Evolutionary conservation across 2,797 vertebrate genomes (phyloP).

Genomic region (Taenioides sp.): DNA sequence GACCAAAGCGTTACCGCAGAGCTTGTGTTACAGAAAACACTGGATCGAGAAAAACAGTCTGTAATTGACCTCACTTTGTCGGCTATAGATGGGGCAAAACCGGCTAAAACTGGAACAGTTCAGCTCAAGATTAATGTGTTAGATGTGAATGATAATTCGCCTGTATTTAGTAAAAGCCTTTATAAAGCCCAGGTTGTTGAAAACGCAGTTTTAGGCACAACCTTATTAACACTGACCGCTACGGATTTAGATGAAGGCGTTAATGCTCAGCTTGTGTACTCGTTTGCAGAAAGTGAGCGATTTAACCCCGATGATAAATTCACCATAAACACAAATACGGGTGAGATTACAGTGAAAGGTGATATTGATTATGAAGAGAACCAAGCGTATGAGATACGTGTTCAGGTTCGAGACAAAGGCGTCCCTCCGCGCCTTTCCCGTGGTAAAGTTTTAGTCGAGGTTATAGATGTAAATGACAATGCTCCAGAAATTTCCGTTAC

Average conservation of each 20-base stretch:
- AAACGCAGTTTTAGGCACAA: too few species aligned
- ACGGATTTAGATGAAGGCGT: too few species aligned
- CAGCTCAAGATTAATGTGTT: slow-evolving; percentile 45
- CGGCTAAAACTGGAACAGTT: slow-evolving; percentile 54
- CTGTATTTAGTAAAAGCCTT: slow-evolving; percentile 34
- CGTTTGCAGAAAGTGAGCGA: too few species aligned
- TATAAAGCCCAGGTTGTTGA: too few species aligned
- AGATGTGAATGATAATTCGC: slow-evolving; percentile 67
- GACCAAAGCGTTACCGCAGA: slow-evolving; percentile 51
- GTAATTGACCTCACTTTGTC: slow-evolving; percentile 60
- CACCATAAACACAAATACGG: background rate
- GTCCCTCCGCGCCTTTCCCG: background rate
- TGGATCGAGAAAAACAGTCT: slow-evolving; percentile 72
- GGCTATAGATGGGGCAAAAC: slow-evolving; percentile 71
- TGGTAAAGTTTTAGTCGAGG: background rate
- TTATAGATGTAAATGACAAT: background rate
- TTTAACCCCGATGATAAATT: background rate
- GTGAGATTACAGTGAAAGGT: background rate
- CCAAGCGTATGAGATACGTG: background rate
- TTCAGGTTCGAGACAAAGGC: background rate
- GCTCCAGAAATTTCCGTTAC: slow-evolving; percentile 64
- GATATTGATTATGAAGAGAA: background rate
- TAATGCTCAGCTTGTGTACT: too few species aligned
- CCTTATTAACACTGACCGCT: too few species aligned
- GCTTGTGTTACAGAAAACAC: slow-evolving; percentile 75